These are phyloP conservation scores for Gobio occitaniae DNA, from an alignment of 2,797 vertebrate genomes.

Conservation along the genomic window DNA sequence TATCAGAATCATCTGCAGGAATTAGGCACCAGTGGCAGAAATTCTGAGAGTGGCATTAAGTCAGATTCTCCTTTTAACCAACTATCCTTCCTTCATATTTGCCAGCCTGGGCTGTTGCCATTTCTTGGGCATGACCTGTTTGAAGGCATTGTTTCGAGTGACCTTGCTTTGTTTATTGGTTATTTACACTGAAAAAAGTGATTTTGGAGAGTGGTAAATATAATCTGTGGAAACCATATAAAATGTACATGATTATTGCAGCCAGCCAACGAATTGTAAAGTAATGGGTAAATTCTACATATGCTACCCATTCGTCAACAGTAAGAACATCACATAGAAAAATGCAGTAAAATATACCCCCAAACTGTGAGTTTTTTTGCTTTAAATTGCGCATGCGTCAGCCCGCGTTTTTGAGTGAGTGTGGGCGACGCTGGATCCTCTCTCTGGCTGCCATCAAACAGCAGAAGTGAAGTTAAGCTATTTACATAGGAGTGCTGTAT, in stretches of 20 bases:
- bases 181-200: no score
- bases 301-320: no score
- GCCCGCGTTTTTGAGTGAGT: not conserved
- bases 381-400: no score
- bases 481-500: not conserved
- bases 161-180: conserved; percentile 3
- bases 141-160: conserved; percentile 26
- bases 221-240: no score
- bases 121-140: conserved; percentile 27
- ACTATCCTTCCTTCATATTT: conserved; percentile 8
- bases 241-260: no score
- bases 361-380: no score
- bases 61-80: conserved; percentile 33
- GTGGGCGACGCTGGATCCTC: not conserved
- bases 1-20: conserved; percentile 6
- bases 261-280: no score
- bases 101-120: not conserved
- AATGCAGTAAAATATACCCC: no score
- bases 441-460: not conserved
- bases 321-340: no score
- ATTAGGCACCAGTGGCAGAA: not conserved
- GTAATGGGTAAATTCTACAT: no score
- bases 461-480: not conserved
- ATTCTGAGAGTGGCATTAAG: not conserved
- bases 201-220: no score